Percentiles rank a stretch among this genome's conserved stretches.
These are phyloP conservation scores for Drosophila ironensis DNA, from an alignment of 1,140 invertebrate genomes.

Conservation along the genomic window DNA sequence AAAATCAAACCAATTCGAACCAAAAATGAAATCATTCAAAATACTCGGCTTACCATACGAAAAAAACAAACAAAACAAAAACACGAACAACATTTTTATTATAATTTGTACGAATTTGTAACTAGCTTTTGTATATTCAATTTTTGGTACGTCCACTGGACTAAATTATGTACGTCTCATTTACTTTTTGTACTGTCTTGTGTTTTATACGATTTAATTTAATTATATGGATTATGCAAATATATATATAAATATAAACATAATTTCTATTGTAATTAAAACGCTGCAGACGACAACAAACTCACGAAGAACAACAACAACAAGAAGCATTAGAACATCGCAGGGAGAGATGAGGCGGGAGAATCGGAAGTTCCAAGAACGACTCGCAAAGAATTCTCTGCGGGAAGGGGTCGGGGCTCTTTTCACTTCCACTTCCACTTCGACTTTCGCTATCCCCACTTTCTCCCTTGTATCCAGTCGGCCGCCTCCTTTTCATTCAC, in stretches of 20 bases:
- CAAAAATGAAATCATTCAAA: constrained; percentile 49
- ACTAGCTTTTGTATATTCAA: constrained; percentile 32
- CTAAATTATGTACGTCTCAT: constrained; percentile 50
- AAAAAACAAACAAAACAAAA: too few species aligned
- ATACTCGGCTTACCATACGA: constrained; percentile 59
- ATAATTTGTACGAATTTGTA: constrained; percentile 38
- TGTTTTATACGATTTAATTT: constrained; percentile 54
- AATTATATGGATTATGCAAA: constrained; percentile 71
- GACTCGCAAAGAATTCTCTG: constrained; percentile 21
- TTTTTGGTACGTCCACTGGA: constrained; percentile 51
- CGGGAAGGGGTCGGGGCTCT: constrained; percentile 34
- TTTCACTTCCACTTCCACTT: too few species aligned
- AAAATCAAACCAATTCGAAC: constrained; percentile 60
- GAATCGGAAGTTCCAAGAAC: constrained; percentile 4
- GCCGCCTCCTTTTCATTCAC: constrained; percentile 5
- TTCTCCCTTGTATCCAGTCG: constrained; percentile 28
- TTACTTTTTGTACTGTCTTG: constrained; percentile 39
- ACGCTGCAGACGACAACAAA: constrained; percentile 57
- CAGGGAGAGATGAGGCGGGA: constrained; percentile 27
- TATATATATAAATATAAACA: constrained; percentile 68
- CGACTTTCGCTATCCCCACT: constrained; percentile 24
- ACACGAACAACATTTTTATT: constrained; percentile 47
- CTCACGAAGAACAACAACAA: constrained; percentile 36
- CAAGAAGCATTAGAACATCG: too few species aligned
- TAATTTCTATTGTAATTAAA: constrained; percentile 74